Evolutionary conservation across 2,888 invertebrate genomes (phyloP).

Genomic region (Ochropacha duplaris): DNA sequence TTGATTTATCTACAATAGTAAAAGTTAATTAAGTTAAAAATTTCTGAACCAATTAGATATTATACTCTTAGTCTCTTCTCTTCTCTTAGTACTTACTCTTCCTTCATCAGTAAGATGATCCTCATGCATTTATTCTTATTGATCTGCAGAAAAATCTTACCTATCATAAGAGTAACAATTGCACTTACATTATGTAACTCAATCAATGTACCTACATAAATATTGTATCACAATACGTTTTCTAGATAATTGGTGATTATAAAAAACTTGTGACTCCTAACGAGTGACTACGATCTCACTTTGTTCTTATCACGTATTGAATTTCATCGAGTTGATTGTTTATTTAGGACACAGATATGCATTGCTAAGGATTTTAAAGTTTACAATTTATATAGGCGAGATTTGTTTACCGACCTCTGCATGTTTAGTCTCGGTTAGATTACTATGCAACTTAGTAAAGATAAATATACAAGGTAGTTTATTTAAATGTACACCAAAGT

Average conservation of each 20-base stretch:
- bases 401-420: conserved; percentile 26
- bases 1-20: too few species aligned
- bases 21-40: too few species aligned
- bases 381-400: conserved; percentile 16
- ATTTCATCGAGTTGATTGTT: conserved; percentile 31
- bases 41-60: too few species aligned
- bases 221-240: conserved; percentile 3
- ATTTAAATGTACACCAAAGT: neutral
- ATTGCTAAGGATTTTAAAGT: conserved; percentile 26
- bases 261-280: conserved; percentile 16
- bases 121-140: neutral
- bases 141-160: neutral
- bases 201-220: neutral
- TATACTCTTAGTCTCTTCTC: too few species aligned
- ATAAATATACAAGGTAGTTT: neutral
- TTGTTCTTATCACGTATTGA: conserved; percentile 19
- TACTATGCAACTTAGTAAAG: conserved; percentile 15
- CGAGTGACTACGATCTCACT: conserved; percentile 17
- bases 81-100: too few species aligned
- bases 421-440: conserved; percentile 26
- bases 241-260: conserved; percentile 1
- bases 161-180: neutral
- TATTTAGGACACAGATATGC: conserved; percentile 39
- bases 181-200: conserved; percentile 8
- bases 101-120: neutral